Evolutionary conservation across 2,797 vertebrate genomes (phyloP), one percentile per base, ranked within the genome.

Genomic region (Sebastes glaucus): DNA sequence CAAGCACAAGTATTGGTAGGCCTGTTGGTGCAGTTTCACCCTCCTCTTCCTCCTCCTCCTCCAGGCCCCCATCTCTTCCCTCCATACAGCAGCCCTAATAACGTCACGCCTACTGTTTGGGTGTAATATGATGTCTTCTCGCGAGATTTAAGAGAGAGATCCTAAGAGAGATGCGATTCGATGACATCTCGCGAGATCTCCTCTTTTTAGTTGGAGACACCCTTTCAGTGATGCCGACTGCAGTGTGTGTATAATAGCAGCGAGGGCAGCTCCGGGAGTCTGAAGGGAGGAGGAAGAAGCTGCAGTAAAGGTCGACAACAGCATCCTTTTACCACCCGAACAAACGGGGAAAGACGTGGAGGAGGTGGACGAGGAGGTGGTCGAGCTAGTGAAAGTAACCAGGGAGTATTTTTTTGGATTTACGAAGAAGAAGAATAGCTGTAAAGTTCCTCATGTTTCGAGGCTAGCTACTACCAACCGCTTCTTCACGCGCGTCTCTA

Each of bases 291-390:
- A 92, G 92, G 92, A 89, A 27, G 93, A 87, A 91, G 88, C 80
- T 88, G 88, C 90, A 64, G 87, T 89, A 91, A 92, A 93, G 91
- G 90, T 94, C 92, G 90, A 86, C 71, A n/a, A 61, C 85, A 90
- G 93, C 91, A 94, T 94, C 93, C 80, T 38, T 38, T 38, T 38
- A 38, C 35, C 62, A 28, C 61, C 60, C 1, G 32, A 81, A 60
- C 53, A 16, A 38, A 38, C 35, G 4, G 35, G 35, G 35, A 38
- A 38, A 38, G 11, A 38, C 35, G 35, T 38, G 35, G 35, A 38
- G 35, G 35, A 38, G 35, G 35, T 38, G 35, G 35, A 38, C 11
- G 35, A 38, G 35, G 35, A 35, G 35, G 79, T 1, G 33, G 33
- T 16, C 6, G 23, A 71, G 32, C 5, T 20, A 71, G 30, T 11